Base-by-base conservation (phyloP, 2,888 invertebrate species). In the Sylvicola cinctus region DNA sequence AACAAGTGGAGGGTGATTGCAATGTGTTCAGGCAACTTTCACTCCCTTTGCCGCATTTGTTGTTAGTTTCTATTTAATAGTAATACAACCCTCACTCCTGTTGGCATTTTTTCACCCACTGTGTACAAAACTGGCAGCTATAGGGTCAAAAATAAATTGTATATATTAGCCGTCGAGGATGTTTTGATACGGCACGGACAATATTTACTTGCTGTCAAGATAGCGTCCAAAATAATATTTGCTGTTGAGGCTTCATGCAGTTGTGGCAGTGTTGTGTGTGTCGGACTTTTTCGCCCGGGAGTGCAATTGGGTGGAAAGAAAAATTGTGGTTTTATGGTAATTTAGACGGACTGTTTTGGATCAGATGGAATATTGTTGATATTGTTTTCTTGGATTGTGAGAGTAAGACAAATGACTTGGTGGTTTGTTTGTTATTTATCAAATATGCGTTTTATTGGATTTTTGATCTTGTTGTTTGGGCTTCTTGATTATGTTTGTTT, bases 261-360 rank as follows among this genome's bases (percentile, higher is more conserved):
- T 4, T 20, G 20, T 20, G 20, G 20, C 5, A 4, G 20, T 6
- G 20, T 20, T 20, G 20, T 20, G 20, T n/a, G n/a, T n/a, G n/a
- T n/a, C n/a, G n/a, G n/a, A n/a, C n/a, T n/a, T n/a, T n/a, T n/a
- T n/a, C n/a, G n/a, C n/a, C 20, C 20, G 20, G 20, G 20, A 20
- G 20, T 20, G 20, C 20, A 20, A 20, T 20, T 20, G 28, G 16
- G 26, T 16, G 26, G 29, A 16, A 36, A 36, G 36, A 36, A 36
- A 36, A 36, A 36, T 36, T 25, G 36, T 14, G 30, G 28, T 32
- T 36, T 36, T 36, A 36, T 36, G 36, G 29, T 29, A 36, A 36
- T 36, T 36, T 27, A 12, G 11, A 12, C 12, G 29, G 11, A 16
- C 25, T 16, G 27, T 33, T 20, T 20, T 4, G 20, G 20, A 14